Percentiles rank a stretch among this genome's conserved stretches.
Conservation (phyloP, 2,888 invertebrate species). For the Euzetes globulus region DNA sequence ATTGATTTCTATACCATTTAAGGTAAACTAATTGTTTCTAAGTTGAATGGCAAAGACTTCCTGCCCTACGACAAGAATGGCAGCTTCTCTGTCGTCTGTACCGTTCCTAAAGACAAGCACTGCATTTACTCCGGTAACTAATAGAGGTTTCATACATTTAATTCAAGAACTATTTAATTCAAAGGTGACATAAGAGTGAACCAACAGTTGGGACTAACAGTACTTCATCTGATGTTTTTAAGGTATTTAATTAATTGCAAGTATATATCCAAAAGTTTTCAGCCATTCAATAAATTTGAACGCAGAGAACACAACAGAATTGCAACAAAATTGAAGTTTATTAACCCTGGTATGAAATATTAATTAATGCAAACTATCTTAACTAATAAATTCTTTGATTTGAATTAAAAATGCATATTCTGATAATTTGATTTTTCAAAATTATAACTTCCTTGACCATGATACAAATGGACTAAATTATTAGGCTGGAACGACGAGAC, state of each 20-base stretch:
- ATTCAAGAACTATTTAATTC: not conserved
- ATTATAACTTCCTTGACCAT: too few species aligned
- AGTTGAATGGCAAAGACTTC: slow-evolving; percentile 38
- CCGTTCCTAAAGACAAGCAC: slow-evolving; percentile 28
- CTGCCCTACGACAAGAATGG: slow-evolving; percentile 40
- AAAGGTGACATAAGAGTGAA: slow-evolving; percentile 41
- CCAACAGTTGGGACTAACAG: slow-evolving; percentile 39
- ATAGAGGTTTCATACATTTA: not conserved
- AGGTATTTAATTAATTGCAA: not conserved
- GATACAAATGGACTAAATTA: not conserved
- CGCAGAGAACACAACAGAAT: slow-evolving; percentile 41
- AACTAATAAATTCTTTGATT: too few species aligned
- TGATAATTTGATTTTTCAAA: too few species aligned
- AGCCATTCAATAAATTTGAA: not conserved
- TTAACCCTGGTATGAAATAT: slow-evolving; percentile 37
- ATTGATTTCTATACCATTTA: too few species aligned
- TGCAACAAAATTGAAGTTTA: slow-evolving; percentile 33
- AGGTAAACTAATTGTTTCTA: slow-evolving; percentile 29
- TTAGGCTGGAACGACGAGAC: slow-evolving; percentile 40
- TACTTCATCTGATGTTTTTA: slow-evolving; percentile 36
- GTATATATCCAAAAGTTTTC: not conserved
- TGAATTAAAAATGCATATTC: too few species aligned
- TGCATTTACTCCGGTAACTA: slow-evolving; percentile 34
- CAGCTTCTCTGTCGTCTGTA: slow-evolving; percentile 35
- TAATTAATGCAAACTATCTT: too few species aligned